Percentiles rank a stretch among this genome's conserved stretches.
Conservation (phyloP, 2,113 vertebrate genomes). For the Oncorhynchus keta region DNA sequence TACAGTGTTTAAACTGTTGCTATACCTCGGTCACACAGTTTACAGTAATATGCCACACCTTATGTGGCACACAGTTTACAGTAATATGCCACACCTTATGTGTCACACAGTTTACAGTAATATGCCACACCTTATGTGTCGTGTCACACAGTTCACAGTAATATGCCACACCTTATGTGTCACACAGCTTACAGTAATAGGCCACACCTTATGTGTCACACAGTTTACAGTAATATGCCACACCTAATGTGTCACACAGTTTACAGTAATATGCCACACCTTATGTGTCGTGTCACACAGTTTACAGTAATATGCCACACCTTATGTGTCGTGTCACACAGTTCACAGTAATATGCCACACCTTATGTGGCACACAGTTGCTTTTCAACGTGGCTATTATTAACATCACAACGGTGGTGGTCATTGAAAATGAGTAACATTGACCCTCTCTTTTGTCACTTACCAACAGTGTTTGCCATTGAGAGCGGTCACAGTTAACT, state of each 20-base stretch:
- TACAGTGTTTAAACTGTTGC: constrained; percentile 5
- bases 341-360: too few species aligned
- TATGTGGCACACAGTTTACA: too few species aligned
- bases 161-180: too few species aligned
- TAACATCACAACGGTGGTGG: constrained; percentile 1
- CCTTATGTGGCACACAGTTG: constrained; percentile 24
- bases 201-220: constrained; percentile 25
- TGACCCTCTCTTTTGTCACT: neutral
- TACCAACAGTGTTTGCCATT: neutral
- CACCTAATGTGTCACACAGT: too few species aligned
- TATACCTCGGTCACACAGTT: constrained; percentile 2
- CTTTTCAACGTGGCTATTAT: constrained; percentile 25
- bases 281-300: constrained; percentile 17
- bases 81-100: constrained; percentile 14
- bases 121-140: too few species aligned
- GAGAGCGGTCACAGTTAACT: neutral
- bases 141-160: too few species aligned
- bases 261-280: too few species aligned
- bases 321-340: too few species aligned
- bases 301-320: too few species aligned
- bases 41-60: too few species aligned
- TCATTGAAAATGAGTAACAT: constrained; percentile 2
- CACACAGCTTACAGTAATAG: too few species aligned
- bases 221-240: constrained; percentile 20
- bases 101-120: neutral